A percentile compares a stretch with the other conserved stretches of the same genome.
phyloP scores from a whole-genome alignment of 1,140 invertebrate genomes.

The Drosophila seguyi region DNA sequence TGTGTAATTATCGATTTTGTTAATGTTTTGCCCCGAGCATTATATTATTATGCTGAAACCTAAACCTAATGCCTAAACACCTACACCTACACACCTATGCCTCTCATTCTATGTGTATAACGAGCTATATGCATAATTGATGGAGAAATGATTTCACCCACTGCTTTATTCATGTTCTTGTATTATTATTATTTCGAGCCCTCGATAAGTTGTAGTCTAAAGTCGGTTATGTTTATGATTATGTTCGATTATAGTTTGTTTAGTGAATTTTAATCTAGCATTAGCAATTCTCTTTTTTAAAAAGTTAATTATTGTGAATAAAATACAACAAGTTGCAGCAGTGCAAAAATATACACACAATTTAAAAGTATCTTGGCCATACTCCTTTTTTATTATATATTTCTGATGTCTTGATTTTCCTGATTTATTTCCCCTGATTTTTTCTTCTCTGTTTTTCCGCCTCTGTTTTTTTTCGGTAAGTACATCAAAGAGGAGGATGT shows the following conservation, averaged over 20 bases:
- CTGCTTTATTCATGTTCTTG: constrained; percentile 80
- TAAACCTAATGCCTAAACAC: constrained; percentile 35
- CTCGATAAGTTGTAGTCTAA: constrained; percentile 80
- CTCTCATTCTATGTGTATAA: constrained; percentile 52
- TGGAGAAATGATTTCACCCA: constrained; percentile 77
- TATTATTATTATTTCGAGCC: constrained; percentile 79
- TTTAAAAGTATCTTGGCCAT: constrained; percentile 34
- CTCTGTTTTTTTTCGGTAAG: constrained; percentile 31
- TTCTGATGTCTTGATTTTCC: neutral
- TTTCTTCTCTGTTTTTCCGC: constrained; percentile 14
- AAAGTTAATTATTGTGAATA: constrained; percentile 84
- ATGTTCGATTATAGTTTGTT: constrained; percentile 84
- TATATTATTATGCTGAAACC: constrained; percentile 65
- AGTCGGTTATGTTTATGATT: constrained; percentile 82
- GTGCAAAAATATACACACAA: constrained; percentile 73
- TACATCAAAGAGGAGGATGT: constrained; percentile 54
- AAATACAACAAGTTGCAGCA: constrained; percentile 73
- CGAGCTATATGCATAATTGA: constrained; percentile 56
- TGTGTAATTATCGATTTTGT: constrained; percentile 83
- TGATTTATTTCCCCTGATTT: constrained; percentile 7
- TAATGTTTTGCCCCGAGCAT: constrained; percentile 81
- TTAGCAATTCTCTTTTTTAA: constrained; percentile 84
- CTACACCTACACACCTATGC: constrained; percentile 33
- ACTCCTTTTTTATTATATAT: too few species aligned
- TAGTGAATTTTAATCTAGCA: constrained; percentile 81